phyloP scores from a whole-genome alignment of 2,797 vertebrate species.

The Tiaroga cobitis region DNA sequence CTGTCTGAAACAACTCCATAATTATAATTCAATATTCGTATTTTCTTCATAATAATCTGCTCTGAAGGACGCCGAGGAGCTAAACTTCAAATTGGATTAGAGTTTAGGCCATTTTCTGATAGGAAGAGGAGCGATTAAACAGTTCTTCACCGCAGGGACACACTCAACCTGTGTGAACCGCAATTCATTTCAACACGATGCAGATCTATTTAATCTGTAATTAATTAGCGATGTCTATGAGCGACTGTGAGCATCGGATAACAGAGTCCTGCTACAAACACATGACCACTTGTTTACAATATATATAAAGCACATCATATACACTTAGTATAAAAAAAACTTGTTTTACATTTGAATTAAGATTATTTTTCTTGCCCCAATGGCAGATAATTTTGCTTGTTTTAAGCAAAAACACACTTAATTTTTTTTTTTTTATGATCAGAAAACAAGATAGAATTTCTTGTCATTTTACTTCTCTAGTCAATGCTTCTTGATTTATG shows the following conservation, averaged over 20 bases:
- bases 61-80: background rate
- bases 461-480: too few species aligned
- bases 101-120: conserved; percentile 57
- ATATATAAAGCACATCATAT: background rate
- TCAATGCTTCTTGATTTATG: too few species aligned
- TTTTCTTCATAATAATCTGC: background rate
- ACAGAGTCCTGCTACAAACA: background rate
- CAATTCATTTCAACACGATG: conserved; percentile 31
- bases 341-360: too few species aligned
- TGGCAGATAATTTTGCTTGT: too few species aligned
- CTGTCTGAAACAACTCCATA: background rate
- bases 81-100: conserved; percentile 15
- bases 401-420: too few species aligned
- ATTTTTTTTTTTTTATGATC: too few species aligned
- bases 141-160: conserved; percentile 49
- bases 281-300: background rate
- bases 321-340: background rate
- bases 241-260: conserved; percentile 51
- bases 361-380: too few species aligned
- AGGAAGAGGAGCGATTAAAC: conserved; percentile 61
- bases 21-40: background rate
- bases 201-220: conserved; percentile 66
- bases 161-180: conserved; percentile 45
- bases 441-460: too few species aligned
- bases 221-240: conserved; percentile 65